phyloP scores from a whole-genome alignment of 2,888 invertebrate species.

The Apantesis nais region DNA sequence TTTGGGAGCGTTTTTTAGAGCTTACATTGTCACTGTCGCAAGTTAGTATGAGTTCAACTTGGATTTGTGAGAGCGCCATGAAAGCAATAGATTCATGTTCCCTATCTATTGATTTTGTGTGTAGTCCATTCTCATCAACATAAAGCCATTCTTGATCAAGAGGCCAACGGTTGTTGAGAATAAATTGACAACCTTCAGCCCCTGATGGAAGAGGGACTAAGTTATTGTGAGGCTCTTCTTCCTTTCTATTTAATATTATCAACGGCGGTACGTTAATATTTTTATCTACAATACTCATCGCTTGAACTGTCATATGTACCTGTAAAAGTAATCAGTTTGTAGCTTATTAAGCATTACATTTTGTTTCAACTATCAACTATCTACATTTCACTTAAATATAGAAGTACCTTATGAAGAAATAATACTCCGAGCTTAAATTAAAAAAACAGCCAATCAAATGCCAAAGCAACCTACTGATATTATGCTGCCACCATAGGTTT shows the following conservation, averaged over 20 bases:
- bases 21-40: slow-evolving; percentile 58
- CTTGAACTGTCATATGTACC: slow-evolving; percentile 68
- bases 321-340: slow-evolving; percentile 35
- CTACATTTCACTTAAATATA: no score
- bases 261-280: slow-evolving; percentile 65
- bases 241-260: slow-evolving; percentile 71
- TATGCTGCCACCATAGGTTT: neutral
- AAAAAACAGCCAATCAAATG: neutral
- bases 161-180: slow-evolving; percentile 73
- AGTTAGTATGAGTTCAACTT: slow-evolving; percentile 72
- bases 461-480: no score
- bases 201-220: slow-evolving; percentile 58
- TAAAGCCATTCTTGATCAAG: slow-evolving; percentile 72
- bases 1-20: slow-evolving; percentile 63
- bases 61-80: slow-evolving; percentile 79
- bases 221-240: slow-evolving; percentile 68
- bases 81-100: slow-evolving; percentile 77
- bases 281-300: slow-evolving; percentile 57
- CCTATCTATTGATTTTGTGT: slow-evolving; percentile 71
- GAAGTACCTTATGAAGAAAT: no score
- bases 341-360: no score
- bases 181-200: slow-evolving; percentile 64
- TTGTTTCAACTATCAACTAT: no score
- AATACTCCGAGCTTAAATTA: no score
- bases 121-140: slow-evolving; percentile 70